These are phyloP conservation scores for Cossypha heuglini DNA, from an alignment of 2,797 vertebrate genomes.

Conservation along the genomic window DNA sequence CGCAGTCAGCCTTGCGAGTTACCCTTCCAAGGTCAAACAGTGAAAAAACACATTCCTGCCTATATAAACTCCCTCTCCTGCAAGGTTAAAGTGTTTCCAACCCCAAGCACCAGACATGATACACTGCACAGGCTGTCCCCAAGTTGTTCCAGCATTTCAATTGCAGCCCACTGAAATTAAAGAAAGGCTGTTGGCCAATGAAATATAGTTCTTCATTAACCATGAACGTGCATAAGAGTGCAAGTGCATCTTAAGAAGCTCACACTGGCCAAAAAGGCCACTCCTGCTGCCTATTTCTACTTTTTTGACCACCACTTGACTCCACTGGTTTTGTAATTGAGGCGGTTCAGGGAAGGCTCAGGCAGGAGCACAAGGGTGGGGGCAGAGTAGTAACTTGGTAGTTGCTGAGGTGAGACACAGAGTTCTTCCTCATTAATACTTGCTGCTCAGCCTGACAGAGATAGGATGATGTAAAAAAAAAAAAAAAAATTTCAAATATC, in stretches of 20 bases:
- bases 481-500: neutral
- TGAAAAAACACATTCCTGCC: neutral
- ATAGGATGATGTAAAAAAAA: neutral
- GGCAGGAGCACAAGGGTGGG: neutral
- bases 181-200: neutral
- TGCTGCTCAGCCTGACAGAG: neutral
- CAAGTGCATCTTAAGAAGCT: neutral
- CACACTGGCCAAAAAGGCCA: neutral
- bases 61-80: neutral
- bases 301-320: fast-evolving
- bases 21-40: neutral
- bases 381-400: neutral
- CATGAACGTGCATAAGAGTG: neutral
- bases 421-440: fast-evolving
- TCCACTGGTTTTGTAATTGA: neutral
- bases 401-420: neutral
- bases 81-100: neutral
- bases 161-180: neutral
- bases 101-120: neutral
- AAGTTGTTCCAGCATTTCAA: neutral
- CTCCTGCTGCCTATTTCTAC: neutral
- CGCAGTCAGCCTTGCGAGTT: neutral
- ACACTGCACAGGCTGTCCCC: fast-evolving
- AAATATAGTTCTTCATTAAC: neutral
- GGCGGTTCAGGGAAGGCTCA: neutral